phyloP scores from a whole-genome alignment of 2,113 vertebrate species.

The Zosterops pallidus region DNA sequence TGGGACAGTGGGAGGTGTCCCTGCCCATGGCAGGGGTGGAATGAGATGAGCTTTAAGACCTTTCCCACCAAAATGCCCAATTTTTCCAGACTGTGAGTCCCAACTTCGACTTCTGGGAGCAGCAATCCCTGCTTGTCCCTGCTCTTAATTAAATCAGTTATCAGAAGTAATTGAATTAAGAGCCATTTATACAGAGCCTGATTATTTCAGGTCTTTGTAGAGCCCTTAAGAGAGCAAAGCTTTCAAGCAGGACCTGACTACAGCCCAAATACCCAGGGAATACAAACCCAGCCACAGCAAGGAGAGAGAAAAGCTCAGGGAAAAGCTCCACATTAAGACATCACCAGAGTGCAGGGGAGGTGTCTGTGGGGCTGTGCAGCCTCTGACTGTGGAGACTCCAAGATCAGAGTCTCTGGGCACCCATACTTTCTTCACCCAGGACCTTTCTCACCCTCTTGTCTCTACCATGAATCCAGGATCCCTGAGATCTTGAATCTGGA shows the following conservation, averaged over 20 bases:
- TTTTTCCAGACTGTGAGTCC: not conserved
- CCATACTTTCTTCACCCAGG: not conserved
- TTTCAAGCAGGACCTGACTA: not conserved
- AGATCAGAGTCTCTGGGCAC: not conserved
- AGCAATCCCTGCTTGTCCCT: not conserved
- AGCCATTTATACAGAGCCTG: not conserved
- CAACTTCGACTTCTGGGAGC: not conserved
- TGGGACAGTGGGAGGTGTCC: not conserved
- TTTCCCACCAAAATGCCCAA: not conserved
- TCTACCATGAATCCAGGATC: not conserved
- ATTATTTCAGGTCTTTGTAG: not conserved
- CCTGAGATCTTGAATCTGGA: not conserved
- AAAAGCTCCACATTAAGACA: not conserved
- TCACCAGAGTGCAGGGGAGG: not conserved
- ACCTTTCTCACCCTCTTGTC: not conserved
- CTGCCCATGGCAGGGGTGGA: not conserved
- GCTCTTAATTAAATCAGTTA: slow-evolving; percentile 32
- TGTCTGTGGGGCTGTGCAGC: not conserved
- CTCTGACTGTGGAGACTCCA: not conserved
- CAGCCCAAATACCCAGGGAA: not conserved
- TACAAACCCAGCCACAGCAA: not conserved
- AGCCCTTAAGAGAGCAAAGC: not conserved
- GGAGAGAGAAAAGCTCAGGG: not conserved
- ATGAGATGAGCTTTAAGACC: fast-evolving
- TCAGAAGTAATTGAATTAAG: slow-evolving; percentile 17